Conservation (phyloP, 2,797 vertebrate species). For the Hydrolagus colliei region DNA sequence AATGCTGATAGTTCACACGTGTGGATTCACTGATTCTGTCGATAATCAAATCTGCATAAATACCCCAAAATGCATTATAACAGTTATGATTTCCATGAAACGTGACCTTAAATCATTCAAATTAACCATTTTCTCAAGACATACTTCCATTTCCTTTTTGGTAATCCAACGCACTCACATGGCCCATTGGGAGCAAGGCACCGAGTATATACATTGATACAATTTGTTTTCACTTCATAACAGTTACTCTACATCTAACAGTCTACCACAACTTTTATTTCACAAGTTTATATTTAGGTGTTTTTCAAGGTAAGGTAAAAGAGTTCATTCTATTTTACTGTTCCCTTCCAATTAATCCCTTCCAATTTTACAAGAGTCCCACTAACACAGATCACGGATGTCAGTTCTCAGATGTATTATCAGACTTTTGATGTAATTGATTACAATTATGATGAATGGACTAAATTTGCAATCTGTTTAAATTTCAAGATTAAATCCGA, state of each 20-base stretch:
- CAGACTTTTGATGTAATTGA: neutral
- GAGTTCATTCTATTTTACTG: too few species aligned
- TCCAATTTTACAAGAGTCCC: neutral
- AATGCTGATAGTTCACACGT: too few species aligned
- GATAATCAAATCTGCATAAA: too few species aligned
- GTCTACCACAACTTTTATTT: neutral
- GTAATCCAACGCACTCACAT: too few species aligned
- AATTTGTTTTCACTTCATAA: neutral
- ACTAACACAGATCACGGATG: neutral
- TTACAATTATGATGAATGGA: neutral
- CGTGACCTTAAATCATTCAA: too few species aligned
- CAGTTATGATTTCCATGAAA: too few species aligned
- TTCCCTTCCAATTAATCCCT: too few species aligned
- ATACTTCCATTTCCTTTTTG: too few species aligned
- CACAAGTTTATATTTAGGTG: neutral
- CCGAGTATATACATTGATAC: neutral
- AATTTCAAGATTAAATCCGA: neutral
- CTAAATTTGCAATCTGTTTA: neutral
- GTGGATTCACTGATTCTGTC: too few species aligned
- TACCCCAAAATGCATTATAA: too few species aligned
- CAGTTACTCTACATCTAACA: neutral
- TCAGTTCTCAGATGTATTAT: too few species aligned
- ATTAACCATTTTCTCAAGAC: too few species aligned
- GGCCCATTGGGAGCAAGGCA: neutral
- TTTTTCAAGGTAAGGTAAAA: neutral